phyloP scores from a whole-genome alignment of 2,888 invertebrate genomes.

The Cloeon dipterum region DNA sequence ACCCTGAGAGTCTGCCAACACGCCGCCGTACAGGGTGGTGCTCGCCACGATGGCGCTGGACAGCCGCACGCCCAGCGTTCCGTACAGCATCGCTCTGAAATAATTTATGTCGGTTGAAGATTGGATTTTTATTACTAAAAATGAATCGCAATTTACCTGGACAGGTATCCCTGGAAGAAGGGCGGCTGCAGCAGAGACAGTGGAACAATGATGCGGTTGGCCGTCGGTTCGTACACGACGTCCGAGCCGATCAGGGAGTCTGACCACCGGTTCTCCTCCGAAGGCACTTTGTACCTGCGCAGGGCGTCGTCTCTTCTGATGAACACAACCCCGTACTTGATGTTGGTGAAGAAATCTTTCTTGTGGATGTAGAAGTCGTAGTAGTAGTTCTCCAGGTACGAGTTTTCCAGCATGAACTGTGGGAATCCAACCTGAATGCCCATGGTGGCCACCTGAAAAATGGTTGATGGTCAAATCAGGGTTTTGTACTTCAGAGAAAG shows the following conservation, averaged over 20 bases:
- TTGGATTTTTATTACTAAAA: background rate
- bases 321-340: conserved; percentile 22
- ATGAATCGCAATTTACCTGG: conserved; percentile 15
- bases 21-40: conserved; percentile 15
- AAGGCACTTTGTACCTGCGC: conserved; percentile 15
- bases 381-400: conserved; percentile 20
- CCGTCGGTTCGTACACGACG: conserved; percentile 19
- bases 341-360: conserved; percentile 26
- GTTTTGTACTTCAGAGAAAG: too few species aligned
- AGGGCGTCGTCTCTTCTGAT: conserved; percentile 19
- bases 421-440: conserved; percentile 23
- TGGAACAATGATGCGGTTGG: conserved; percentile 24
- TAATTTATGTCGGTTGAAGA: background rate
- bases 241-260: conserved; percentile 12
- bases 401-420: conserved; percentile 13
- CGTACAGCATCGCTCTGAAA: conserved; percentile 24
- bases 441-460: conserved; percentile 20
- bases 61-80: conserved; percentile 23
- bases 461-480: conserved; percentile 3
- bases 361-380: conserved; percentile 20
- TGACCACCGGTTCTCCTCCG: conserved; percentile 12
- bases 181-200: conserved; percentile 19
- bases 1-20: conserved; percentile 17
- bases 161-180: conserved; percentile 20
- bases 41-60: conserved; percentile 19